phyloP scores from a whole-genome alignment of 2,797 vertebrate species.

The Sebastes kiyomatsui region DNA sequence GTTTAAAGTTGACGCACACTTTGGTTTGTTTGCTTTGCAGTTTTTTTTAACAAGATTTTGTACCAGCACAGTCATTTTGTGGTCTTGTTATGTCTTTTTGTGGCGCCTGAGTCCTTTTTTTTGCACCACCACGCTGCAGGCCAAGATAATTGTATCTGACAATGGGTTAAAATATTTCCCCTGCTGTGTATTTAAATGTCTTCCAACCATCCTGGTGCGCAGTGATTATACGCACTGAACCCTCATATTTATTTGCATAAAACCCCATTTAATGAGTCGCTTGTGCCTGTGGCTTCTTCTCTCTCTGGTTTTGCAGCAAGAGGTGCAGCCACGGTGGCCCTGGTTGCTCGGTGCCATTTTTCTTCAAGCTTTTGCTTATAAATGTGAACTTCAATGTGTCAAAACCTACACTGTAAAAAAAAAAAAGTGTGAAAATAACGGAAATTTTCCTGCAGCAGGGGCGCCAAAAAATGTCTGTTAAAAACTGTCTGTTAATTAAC shows the following conservation, averaged over 20 bases:
- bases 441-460: no score
- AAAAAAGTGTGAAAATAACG: no score
- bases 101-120: neutral
- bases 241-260: slow-evolving; percentile 40
- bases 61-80: neutral
- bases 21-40: neutral
- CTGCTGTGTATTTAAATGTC: slow-evolving; percentile 33
- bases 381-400: slow-evolving; percentile 49
- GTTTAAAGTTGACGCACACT: neutral
- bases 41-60: neutral
- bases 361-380: slow-evolving; percentile 6
- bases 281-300: neutral
- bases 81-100: neutral
- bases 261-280: slow-evolving; percentile 26
- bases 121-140: neutral
- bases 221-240: slow-evolving; percentile 30
- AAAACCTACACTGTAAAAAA: neutral
- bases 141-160: neutral
- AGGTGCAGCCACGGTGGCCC: slow-evolving; percentile 19
- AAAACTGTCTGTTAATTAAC: no score
- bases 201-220: slow-evolving; percentile 16
- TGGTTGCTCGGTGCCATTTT: slow-evolving; percentile 11
- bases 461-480: no score
- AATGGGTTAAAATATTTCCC: slow-evolving; percentile 1
- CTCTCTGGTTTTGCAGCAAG: neutral